phyloP scores from a whole-genome alignment of 2,888 invertebrate genomes.

The Allolobophora icterica region DNA sequence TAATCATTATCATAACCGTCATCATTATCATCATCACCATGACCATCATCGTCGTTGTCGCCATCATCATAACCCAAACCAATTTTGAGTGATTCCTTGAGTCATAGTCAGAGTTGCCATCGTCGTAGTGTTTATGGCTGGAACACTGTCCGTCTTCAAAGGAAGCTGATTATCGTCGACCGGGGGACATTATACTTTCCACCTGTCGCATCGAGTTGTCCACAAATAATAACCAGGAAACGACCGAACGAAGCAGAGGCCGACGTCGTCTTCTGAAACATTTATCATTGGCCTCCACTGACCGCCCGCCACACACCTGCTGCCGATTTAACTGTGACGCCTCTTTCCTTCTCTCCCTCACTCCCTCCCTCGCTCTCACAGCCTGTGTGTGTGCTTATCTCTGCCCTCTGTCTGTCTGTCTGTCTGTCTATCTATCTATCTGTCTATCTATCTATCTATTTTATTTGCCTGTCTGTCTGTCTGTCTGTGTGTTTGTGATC shows the following conservation, averaged over 20 bases:
- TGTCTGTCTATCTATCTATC: no score
- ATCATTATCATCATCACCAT: not conserved
- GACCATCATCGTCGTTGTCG: not conserved
- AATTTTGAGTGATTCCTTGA: not conserved
- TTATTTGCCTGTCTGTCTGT: no score
- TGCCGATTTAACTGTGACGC: no score
- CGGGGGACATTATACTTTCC: not conserved
- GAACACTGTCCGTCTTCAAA: not conserved
- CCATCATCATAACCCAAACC: not conserved
- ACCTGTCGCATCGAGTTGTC: not conserved
- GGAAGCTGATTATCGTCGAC: not conserved
- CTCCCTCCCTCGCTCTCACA: no score
- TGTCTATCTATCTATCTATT: no score
- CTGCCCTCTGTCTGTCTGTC: no score
- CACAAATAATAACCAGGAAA: not conserved
- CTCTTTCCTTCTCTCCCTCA: no score
- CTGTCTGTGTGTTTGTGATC: no score
- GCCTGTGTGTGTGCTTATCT: no score
- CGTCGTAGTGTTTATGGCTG: not conserved
- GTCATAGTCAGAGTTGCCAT: no score
- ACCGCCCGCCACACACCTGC: no score
- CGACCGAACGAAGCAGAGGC: not conserved
- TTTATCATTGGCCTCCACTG: not conserved
- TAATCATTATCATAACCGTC: not conserved
- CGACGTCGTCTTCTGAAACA: not conserved